Conservation (phyloP, 1,140 invertebrate species). For the Saxidomus purpurata region DNA sequence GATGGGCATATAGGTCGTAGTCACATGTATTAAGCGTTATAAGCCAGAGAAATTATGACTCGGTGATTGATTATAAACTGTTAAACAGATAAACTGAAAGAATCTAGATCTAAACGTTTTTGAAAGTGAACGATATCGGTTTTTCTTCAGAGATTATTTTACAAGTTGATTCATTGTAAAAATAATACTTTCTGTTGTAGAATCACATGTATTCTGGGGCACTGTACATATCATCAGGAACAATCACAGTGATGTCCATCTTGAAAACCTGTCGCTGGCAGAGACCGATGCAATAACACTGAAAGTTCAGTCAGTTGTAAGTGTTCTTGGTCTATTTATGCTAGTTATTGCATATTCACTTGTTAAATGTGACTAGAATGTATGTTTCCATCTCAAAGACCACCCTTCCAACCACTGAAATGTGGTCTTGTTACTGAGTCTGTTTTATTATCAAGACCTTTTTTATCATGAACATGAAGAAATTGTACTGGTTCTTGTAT, state of each 20-base stretch:
- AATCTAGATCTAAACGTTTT: too few species aligned
- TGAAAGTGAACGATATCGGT: too few species aligned
- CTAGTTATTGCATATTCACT: background rate
- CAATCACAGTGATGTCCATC: background rate
- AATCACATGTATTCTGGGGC: background rate
- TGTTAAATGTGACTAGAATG: background rate
- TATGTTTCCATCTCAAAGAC: background rate
- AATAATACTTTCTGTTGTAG: conserved; percentile 24
- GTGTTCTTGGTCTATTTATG: too few species aligned
- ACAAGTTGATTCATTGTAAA: too few species aligned
- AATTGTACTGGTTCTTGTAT: too few species aligned
- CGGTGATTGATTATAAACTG: too few species aligned
- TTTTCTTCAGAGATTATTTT: too few species aligned
- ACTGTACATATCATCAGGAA: background rate
- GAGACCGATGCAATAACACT: background rate
- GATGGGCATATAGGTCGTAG: background rate
- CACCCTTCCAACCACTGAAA: background rate
- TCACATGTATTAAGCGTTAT: background rate
- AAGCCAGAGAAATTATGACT: too few species aligned
- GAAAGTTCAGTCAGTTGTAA: background rate
- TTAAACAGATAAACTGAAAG: too few species aligned
- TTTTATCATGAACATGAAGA: too few species aligned
- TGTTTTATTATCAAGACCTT: too few species aligned
- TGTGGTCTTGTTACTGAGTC: too few species aligned
- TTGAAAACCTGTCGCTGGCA: background rate